Conservation (phyloP, 2,113 vertebrate species). For the Notarius lentiginosus region DNA sequence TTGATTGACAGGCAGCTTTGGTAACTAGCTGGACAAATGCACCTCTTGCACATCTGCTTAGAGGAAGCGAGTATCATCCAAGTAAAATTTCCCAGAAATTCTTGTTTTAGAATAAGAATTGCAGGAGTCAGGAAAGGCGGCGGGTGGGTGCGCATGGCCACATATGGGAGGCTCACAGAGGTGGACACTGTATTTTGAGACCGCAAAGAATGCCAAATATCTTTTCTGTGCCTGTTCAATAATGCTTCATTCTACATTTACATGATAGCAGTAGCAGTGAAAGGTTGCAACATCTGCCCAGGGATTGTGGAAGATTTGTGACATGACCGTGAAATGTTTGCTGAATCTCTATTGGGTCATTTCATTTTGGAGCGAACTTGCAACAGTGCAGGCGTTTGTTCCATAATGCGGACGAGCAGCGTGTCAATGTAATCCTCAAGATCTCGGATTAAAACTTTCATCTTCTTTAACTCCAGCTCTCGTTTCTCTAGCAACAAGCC, state of each 20-base stretch:
- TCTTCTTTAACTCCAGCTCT: constrained; percentile 83
- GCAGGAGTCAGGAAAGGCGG: background rate
- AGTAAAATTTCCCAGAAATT: background rate
- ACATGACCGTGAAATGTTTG: constrained; percentile 22
- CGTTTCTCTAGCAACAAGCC: constrained; percentile 82
- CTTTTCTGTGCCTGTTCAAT: constrained; percentile 53
- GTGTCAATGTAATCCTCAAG: constrained; percentile 98
- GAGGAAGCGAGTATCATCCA: constrained; percentile 24
- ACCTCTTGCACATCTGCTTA: constrained; percentile 8
- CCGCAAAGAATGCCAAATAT: constrained; percentile 63
- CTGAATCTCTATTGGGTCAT: constrained; percentile 55
- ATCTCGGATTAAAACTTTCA: constrained; percentile 83
- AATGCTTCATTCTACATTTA: constrained; percentile 58
- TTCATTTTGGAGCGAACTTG: constrained; percentile 81
- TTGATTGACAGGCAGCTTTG: constrained; percentile 43
- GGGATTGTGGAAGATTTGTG: constrained; percentile 29
- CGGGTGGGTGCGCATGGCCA: constrained; percentile 6
- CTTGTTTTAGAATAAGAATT: constrained; percentile 10
- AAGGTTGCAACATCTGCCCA: constrained; percentile 14
- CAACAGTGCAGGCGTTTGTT: constrained; percentile 89
- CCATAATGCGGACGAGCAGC: constrained; percentile 96
- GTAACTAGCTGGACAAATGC: constrained; percentile 48
- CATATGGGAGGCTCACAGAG: constrained; percentile 10
- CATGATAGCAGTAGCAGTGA: constrained; percentile 61
- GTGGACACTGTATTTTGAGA: constrained; percentile 42